Base-by-base conservation (phyloP, 2,888 invertebrate genomes). In the Drosophila anomelani region DNA sequence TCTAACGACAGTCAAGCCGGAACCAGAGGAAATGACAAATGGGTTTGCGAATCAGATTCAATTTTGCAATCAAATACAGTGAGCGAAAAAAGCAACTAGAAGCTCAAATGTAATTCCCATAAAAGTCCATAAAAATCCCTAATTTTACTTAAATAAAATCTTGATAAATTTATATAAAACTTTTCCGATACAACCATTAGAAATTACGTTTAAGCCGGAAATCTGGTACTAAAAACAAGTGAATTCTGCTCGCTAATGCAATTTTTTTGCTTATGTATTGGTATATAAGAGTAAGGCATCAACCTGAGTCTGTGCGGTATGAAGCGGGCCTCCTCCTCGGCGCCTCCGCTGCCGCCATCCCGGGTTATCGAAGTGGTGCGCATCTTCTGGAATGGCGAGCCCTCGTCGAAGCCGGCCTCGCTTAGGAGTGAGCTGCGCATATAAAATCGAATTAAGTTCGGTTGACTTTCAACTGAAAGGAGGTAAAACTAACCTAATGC, bases 361-460 rank as follows among this genome's bases (percentile, higher is more conserved):
- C 93, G 93, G 64, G 93, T 94, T 61, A 94, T 93, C 55, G 94
- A 94, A 78, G 94, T 93, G 77, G 94, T 94, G 90, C 95, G 93
- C 79, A 95, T 91, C 67, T 93, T 93, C 46, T 94, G 93, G 90
- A 94, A 94, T 78, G 94, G 94, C 81, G 85, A 90, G 88, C 95
- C 95, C 80, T 96, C 95, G 85, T 95, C 95, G 0, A 95, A 95
- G 83, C 95, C 95, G 39, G 94, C 94, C 68, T 96, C 95, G 89
- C 94, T 95, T 60, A 95, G 94, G n/a, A 95, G 93, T 38, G 94
- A 93, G 88, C 95, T 95, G 89, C 39, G 47, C 39, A 54, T 41
- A 36, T 36, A 41, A 62, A 62, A 74, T 43, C 20, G 20, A 47
- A 55, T 67, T 63, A 13, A 43, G 29, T 53, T 5, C 10, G 29